Percentiles rank a stretch among this genome's conserved stretches.
Conservation (phyloP, 1,140 invertebrate genomes). For the Lithobius niger region DNA sequence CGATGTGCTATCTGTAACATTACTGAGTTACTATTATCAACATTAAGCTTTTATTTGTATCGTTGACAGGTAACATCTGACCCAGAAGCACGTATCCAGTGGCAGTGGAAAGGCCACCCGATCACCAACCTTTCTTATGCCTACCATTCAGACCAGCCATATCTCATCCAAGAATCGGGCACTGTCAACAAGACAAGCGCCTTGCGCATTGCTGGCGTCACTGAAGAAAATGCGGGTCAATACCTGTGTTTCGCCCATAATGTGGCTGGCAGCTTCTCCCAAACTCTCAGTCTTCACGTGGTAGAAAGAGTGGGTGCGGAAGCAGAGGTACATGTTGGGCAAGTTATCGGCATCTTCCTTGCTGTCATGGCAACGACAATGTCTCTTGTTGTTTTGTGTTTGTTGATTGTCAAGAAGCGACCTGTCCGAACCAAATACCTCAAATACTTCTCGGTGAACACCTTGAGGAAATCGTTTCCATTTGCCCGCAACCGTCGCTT, state of each 20-base stretch:
- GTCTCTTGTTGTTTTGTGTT: neutral
- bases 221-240: conserved; percentile 71
- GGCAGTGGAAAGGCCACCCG: conserved; percentile 71
- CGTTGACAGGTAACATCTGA: too few relatives aligned
- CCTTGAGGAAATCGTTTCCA: too few relatives aligned
- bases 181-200: conserved; percentile 54
- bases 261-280: conserved; percentile 75
- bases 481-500: too few relatives aligned
- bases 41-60: too few relatives aligned
- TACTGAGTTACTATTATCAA: too few relatives aligned
- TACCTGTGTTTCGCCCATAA: conserved; percentile 87
- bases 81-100: conserved; percentile 64
- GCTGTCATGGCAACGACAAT: neutral
- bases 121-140: conserved; percentile 54
- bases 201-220: conserved; percentile 69
- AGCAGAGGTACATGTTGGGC: neutral
- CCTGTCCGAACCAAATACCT: too few relatives aligned
- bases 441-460: too few relatives aligned
- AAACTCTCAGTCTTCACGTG: conserved; percentile 76
- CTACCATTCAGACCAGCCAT: conserved; percentile 44
- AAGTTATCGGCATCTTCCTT: neutral
- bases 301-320: conserved; percentile 16
- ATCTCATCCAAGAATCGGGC: conserved; percentile 63
- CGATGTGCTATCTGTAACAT: too few relatives aligned
- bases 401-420: neutral